Evolutionary conservation across 1,140 invertebrate species (phyloP).

Genomic region (Dendrolimus kikuchii): DNA sequence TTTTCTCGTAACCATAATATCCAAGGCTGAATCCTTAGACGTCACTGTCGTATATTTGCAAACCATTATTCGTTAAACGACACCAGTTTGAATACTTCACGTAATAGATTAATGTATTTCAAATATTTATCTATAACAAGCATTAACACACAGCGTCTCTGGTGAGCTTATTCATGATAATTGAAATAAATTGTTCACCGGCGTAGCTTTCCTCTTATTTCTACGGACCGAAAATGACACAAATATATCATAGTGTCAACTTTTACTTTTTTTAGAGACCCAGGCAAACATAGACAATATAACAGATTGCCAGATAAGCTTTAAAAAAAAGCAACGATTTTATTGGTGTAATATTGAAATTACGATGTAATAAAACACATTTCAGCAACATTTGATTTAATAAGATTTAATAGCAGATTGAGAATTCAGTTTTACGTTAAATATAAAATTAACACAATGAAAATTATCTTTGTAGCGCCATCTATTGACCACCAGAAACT

Average conservation of each 20-base stretch:
- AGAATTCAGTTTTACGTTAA: neutral
- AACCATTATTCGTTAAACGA: conserved; percentile 61
- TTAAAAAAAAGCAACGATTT: no score
- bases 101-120: conserved; percentile 33
- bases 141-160: conserved; percentile 46
- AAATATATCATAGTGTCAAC: conserved; percentile 45
- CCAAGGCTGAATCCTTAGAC: conserved; percentile 68
- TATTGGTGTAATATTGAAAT: no score
- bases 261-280: conserved; percentile 24
- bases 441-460: neutral
- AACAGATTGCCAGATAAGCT: no score
- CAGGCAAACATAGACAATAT: conserved; percentile 24
- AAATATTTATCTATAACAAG: conserved; percentile 46
- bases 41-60: conserved; percentile 66
- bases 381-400: neutral
- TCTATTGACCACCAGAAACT: no score
- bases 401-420: neutral
- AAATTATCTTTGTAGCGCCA: no score
- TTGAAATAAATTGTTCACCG: conserved; percentile 67
- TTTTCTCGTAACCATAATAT: conserved; percentile 70
- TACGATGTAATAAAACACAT: no score
- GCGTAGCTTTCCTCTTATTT: conserved; percentile 61
- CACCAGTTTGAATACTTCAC: conserved; percentile 34
- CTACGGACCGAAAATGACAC: conserved; percentile 39
- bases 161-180: conserved; percentile 60